These are phyloP conservation scores for Ceramica pisi DNA, from an alignment of 2,888 invertebrate species.

Conservation along the genomic window DNA sequence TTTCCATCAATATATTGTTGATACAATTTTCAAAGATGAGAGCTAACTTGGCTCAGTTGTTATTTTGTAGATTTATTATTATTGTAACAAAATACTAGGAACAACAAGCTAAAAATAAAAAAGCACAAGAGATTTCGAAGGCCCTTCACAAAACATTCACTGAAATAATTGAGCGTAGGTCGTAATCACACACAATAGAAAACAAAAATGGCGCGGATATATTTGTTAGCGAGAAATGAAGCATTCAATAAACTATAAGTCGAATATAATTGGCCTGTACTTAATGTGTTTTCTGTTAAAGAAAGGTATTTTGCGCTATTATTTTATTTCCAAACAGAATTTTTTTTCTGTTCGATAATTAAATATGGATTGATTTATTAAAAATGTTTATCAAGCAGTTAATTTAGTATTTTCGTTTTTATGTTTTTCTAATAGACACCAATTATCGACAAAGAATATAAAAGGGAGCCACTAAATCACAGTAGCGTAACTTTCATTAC, in stretches of 20 bases:
- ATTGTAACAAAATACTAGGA: not conserved
- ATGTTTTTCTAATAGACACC: not conserved
- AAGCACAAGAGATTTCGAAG: not conserved
- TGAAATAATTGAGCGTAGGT: conserved; percentile 48
- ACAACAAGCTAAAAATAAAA: not conserved
- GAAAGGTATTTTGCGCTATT: not conserved
- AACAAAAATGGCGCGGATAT: conserved; percentile 70
- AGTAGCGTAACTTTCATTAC: not conserved
- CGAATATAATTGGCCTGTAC: conserved; percentile 23
- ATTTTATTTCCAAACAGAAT: not conserved
- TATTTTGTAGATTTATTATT: not conserved
- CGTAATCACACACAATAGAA: conserved; percentile 55
- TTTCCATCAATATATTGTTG: not conserved
- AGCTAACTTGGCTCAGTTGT: not conserved
- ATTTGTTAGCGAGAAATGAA: conserved; percentile 62
- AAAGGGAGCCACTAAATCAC: not conserved
- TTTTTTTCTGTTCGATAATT: not conserved
- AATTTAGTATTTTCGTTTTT: not conserved
- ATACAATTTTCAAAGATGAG: not conserved
- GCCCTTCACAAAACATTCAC: conserved; percentile 2
- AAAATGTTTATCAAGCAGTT: too few relatives aligned
- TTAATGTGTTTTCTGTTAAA: not conserved
- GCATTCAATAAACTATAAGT: conserved; percentile 18
- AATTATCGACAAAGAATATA: not conserved
- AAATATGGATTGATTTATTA: too few relatives aligned